phyloP scores from a whole-genome alignment of 2,113 vertebrate species.

The Apus apus region DNA sequence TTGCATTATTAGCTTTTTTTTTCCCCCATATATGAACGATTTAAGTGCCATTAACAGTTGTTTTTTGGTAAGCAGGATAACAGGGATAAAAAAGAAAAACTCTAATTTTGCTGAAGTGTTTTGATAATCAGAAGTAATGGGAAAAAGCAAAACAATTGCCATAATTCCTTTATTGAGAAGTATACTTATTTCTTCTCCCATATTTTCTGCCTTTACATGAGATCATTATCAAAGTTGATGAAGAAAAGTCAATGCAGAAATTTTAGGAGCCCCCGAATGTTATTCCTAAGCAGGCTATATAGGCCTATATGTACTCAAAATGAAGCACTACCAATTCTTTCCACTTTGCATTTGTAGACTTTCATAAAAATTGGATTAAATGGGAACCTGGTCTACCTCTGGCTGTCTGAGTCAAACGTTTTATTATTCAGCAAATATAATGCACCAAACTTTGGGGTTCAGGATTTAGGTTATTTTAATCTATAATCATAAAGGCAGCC shows the following conservation, averaged over 20 bases:
- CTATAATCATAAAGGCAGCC: not conserved
- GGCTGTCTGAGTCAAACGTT: not conserved
- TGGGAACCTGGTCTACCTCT: not conserved
- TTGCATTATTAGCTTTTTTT: not conserved
- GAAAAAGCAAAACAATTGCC: not conserved
- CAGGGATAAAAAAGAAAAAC: not conserved
- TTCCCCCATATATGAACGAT: not conserved
- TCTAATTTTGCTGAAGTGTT: not conserved
- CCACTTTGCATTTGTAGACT: not conserved
- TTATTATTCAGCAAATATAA: not conserved
- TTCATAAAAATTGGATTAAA: not conserved
- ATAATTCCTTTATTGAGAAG: not conserved
- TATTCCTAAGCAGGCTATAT: not conserved
- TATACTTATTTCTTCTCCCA: too few relatives aligned
- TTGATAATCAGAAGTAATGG: not conserved
- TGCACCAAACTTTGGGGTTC: not conserved
- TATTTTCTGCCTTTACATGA: not conserved
- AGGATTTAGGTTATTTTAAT: not conserved
- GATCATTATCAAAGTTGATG: not conserved
- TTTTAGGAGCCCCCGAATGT: not conserved
- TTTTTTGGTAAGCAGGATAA: not conserved
- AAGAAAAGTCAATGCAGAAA: not conserved
- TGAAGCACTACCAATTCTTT: not conserved
- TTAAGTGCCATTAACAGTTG: not conserved
- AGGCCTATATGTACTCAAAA: not conserved